phyloP scores from a whole-genome alignment of 2,888 invertebrate species.

The Folsomia candida region DNA sequence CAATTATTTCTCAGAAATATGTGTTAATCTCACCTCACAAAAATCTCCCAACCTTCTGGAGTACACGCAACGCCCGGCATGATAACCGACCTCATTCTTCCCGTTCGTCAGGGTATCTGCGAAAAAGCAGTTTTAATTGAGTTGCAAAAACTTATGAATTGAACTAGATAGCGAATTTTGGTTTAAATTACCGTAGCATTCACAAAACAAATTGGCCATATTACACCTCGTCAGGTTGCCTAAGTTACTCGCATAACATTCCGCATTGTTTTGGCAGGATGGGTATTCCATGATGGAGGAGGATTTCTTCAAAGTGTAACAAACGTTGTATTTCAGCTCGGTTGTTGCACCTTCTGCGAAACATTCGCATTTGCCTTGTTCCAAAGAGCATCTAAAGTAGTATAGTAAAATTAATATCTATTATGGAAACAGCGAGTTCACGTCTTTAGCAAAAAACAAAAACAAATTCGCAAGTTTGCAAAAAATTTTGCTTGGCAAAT shows the following conservation, averaged over 20 bases:
- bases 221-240: slow-evolving; percentile 26
- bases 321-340: slow-evolving; percentile 13
- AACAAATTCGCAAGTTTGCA: too few relatives aligned
- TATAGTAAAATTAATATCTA: too few relatives aligned
- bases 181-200: slow-evolving; percentile 26
- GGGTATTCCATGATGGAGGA: not conserved
- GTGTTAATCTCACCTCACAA: too few relatives aligned
- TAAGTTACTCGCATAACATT: slow-evolving; percentile 11
- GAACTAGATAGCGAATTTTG: not conserved
- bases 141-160: not conserved
- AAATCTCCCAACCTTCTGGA: slow-evolving; percentile 19
- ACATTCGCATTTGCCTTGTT: slow-evolving; percentile 15
- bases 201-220: slow-evolving; percentile 6
- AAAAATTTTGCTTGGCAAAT: too few relatives aligned
- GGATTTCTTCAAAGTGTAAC: slow-evolving; percentile 11
- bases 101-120: slow-evolving; percentile 19
- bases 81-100: slow-evolving; percentile 14
- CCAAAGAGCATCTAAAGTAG: not conserved
- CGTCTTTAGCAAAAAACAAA: too few relatives aligned
- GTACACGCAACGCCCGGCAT: slow-evolving; percentile 23
- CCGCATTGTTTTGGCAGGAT: slow-evolving; percentile 1
- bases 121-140: too few relatives aligned
- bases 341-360: slow-evolving; percentile 8
- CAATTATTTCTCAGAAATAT: too few relatives aligned
- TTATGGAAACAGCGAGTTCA: too few relatives aligned